Conservation (phyloP, 1,140 invertebrate genomes). For the Hydropsyche tenuis region DNA sequence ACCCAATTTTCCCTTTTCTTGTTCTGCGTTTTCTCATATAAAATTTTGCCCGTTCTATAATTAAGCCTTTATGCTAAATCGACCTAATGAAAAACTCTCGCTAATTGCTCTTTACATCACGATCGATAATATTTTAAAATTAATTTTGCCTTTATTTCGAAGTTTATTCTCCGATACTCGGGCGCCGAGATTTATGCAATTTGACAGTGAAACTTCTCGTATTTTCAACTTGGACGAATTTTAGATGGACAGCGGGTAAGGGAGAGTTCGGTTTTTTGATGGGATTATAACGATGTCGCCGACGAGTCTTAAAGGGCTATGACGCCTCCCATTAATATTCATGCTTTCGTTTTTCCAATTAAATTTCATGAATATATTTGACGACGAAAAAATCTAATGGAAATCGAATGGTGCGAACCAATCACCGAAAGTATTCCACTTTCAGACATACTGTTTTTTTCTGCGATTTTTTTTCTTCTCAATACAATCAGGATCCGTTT, state of each 20-base stretch:
- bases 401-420: no score
- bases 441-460: no score
- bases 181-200: no score
- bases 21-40: neutral
- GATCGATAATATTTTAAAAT: no score
- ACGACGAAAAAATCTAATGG: neutral
- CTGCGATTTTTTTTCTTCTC: no score
- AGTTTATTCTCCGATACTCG: neutral
- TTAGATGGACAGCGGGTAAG: neutral
- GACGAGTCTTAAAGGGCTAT: neutral
- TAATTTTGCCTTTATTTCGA: constrained; percentile 2
- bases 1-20: neutral
- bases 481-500: no score
- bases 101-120: no score
- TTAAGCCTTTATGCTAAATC: neutral
- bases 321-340: constrained; percentile 16
- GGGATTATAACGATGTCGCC: neutral
- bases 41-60: neutral
- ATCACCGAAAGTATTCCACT: no score
- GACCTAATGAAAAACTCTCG: constrained; percentile 12
- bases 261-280: neutral
- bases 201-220: no score
- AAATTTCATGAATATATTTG: neutral
- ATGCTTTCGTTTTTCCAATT: constrained; percentile 22
- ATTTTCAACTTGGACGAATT: neutral